A percentile compares a stretch with the other conserved stretches of the same genome.
These are phyloP conservation scores for Caenorhabditis sp. DNA, from an alignment of 2,888 invertebrate species.

Conservation along the genomic window DNA sequence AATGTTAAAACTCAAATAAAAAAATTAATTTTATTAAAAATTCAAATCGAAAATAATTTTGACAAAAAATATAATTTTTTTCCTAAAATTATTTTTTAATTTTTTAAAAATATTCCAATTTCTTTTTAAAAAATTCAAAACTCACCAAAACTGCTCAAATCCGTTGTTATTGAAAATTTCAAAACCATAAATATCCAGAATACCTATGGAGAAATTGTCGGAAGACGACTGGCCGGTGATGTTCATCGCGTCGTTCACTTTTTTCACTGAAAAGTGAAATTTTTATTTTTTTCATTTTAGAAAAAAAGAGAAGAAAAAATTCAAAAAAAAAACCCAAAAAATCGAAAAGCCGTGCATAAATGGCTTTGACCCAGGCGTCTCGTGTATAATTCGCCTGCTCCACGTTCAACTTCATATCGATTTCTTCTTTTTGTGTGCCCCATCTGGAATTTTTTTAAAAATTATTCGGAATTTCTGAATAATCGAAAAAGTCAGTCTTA, in stretches of 20 bases:
- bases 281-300: too few relatives aligned
- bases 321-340: slow-evolving; percentile 85
- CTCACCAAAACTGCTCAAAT: slow-evolving; percentile 87
- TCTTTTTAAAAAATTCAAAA: slow-evolving; percentile 12
- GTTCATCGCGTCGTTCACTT: slow-evolving; percentile 87
- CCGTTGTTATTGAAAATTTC: slow-evolving; percentile 88
- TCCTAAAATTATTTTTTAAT: too few relatives aligned
- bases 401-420: slow-evolving; percentile 87
- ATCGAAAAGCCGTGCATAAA: slow-evolving; percentile 87
- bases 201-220: slow-evolving; percentile 85
- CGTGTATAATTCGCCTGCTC: slow-evolving; percentile 87
- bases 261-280: slow-evolving; percentile 83
- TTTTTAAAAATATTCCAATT: background rate
- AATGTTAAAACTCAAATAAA: background rate
- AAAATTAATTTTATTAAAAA: background rate
- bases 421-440: slow-evolving; percentile 87
- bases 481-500: background rate
- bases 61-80: too few relatives aligned
- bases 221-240: slow-evolving; percentile 47
- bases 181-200: slow-evolving; percentile 89
- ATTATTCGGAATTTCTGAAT: background rate
- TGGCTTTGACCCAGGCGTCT: slow-evolving; percentile 87
- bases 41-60: background rate
- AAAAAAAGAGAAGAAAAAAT: background rate
- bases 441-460: slow-evolving; percentile 84